These are phyloP conservation scores for Hemibagrus guttatus DNA, from an alignment of 2,797 vertebrate species.

Conservation along the genomic window DNA sequence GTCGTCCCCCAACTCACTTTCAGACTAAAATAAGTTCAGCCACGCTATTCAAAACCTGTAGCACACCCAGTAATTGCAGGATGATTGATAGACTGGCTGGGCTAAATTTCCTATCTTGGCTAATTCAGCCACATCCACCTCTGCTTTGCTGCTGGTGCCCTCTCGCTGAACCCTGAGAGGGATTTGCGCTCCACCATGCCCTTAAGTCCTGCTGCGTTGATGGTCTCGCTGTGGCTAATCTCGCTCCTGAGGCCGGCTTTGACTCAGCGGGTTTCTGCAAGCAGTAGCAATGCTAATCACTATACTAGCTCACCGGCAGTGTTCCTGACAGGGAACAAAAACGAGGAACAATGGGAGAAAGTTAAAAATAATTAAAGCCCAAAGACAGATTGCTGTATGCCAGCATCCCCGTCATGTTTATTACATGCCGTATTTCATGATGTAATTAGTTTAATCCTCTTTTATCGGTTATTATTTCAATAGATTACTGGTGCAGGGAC, in stretches of 20 bases:
- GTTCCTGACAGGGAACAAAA: conserved; percentile 32
- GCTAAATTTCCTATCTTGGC: conserved; percentile 68
- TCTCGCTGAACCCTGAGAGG: conserved; percentile 54
- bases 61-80: conserved; percentile 75
- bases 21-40: conserved; percentile 76
- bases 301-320: conserved; percentile 54
- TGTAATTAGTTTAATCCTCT: conserved; percentile 82
- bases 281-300: conserved; percentile 63
- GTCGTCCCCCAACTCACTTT: conserved; percentile 69
- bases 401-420: conserved; percentile 61
- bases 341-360: conserved; percentile 41
- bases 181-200: conserved; percentile 42
- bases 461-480: conserved; percentile 78
- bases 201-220: conserved; percentile 48
- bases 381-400: conserved; percentile 50
- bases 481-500: conserved; percentile 74
- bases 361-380: conserved; percentile 54
- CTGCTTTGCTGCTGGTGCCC: conserved; percentile 49
- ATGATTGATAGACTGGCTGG: conserved; percentile 80
- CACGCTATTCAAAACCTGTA: conserved; percentile 76
- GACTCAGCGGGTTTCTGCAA: conserved; percentile 61
- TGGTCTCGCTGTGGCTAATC: conserved; percentile 63
- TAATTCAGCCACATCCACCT: conserved; percentile 62
- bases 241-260: conserved; percentile 54
- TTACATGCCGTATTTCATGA: conserved; percentile 68